Evolutionary conservation across 2,888 invertebrate species (phyloP).

Genomic region (Heteromyza rotundicornis): DNA sequence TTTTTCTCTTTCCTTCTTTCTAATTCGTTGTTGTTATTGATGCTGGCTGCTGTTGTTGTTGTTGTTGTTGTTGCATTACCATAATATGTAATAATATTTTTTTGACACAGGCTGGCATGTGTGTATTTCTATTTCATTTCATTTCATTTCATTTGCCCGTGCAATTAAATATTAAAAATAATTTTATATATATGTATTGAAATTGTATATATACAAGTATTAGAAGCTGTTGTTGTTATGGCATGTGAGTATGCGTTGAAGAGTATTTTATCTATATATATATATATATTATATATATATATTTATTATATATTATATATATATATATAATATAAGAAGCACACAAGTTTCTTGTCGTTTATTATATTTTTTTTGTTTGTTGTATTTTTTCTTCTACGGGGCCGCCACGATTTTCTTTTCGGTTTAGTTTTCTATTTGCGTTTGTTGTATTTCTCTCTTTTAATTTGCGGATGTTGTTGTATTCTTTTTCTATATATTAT

Average conservation of each 20-base stretch:
- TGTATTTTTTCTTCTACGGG: conserved; percentile 6
- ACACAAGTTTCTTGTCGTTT: conserved; percentile 24
- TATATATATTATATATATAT: conserved; percentile 6
- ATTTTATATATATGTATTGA: conserved; percentile 17
- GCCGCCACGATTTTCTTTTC: conserved; percentile 15
- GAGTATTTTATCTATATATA: not conserved
- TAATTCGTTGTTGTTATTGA: not conserved
- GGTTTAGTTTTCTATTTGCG: conserved; percentile 15
- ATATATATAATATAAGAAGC: conserved; percentile 32
- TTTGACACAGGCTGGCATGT: not conserved
- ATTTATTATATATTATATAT: conserved; percentile 8
- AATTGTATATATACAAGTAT: conserved; percentile 6
- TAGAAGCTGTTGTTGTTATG: not conserved
- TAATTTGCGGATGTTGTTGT: conserved; percentile 10
- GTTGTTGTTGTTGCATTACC: not conserved
- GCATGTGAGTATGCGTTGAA: not conserved
- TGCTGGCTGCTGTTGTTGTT: conserved; percentile 1
- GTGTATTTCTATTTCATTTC: not conserved
- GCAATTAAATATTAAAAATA: conserved; percentile 31
- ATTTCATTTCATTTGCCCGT: conserved; percentile 26
- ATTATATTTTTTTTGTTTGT: not conserved
- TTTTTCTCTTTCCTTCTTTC: not conserved
- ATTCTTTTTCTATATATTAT: conserved; percentile 4
- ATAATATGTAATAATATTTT: not conserved
- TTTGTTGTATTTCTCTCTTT: conserved; percentile 15